Conservation (phyloP, 2,113 vertebrate genomes). For the Sebastes fasciatus region DNA sequence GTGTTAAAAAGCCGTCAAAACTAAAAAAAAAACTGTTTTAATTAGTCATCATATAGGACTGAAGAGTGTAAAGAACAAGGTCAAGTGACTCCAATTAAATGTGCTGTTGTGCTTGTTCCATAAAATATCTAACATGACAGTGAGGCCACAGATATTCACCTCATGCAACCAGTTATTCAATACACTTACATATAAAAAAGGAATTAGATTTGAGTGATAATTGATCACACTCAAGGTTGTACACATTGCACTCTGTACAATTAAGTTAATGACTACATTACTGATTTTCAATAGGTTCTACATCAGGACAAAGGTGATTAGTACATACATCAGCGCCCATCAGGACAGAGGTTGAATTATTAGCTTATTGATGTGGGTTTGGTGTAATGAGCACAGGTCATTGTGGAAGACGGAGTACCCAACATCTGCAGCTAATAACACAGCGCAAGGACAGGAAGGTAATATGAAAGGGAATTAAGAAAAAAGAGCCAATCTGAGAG, state of each 20-base stretch:
- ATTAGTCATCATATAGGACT: background rate
- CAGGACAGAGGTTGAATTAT: conserved; percentile 51
- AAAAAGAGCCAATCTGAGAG: conserved; percentile 35
- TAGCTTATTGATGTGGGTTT: conserved; percentile 59
- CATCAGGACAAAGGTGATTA: conserved; percentile 67
- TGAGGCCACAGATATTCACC: background rate
- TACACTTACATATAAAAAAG: background rate
- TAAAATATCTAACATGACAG: background rate
- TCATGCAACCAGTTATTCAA: conserved; percentile 11
- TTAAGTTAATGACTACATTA: conserved; percentile 62
- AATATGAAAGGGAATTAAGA: conserved; percentile 52
- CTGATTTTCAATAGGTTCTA: conserved; percentile 56
- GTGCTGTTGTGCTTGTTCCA: background rate
- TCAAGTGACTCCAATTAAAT: background rate
- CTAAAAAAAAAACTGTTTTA: too few species aligned
- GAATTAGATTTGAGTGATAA: conserved; percentile 33
- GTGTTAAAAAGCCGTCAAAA: background rate
- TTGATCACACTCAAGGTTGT: conserved; percentile 42
- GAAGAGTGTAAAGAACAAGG: background rate
- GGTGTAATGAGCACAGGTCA: conserved; percentile 52
- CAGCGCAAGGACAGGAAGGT: conserved; percentile 20
- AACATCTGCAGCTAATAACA: conserved; percentile 50
- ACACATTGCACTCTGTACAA: conserved; percentile 42
- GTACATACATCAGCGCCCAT: conserved; percentile 58
- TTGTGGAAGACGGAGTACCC: conserved; percentile 49